A percentile compares a stretch with the other conserved stretches of the same genome.
Evolutionary conservation across 2,888 invertebrate genomes (phyloP).

Genomic region (Nymphalis c-album): DNA sequence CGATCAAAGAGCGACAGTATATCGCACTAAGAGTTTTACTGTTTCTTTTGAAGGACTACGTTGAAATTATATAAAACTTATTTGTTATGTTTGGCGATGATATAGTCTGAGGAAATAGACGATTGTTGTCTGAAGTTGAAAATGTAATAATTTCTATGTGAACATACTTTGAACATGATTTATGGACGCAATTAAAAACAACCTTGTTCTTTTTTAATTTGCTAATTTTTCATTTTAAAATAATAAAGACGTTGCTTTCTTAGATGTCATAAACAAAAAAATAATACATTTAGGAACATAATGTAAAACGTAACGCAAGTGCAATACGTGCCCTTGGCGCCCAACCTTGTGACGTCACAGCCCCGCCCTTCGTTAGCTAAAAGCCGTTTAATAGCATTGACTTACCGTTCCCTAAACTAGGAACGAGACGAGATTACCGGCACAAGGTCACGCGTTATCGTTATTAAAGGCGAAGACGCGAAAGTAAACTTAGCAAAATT

Average conservation of each 20-base stretch:
- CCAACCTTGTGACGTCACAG: slow-evolving; percentile 33
- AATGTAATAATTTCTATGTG: neutral
- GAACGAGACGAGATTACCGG: slow-evolving; percentile 18
- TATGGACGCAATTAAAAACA: neutral
- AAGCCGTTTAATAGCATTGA: slow-evolving; percentile 26
- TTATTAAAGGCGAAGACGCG: neutral
- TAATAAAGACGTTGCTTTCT: neutral
- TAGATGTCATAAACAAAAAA: no score
- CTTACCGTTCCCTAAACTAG: slow-evolving; percentile 27
- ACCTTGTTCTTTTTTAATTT: no score
- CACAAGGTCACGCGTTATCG: slow-evolving; percentile 8
- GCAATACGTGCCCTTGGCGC: slow-evolving; percentile 28
- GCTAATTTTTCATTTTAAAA: neutral
- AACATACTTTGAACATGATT: neutral
- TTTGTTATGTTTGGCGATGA: slow-evolving; percentile 6
- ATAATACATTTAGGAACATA: no score
- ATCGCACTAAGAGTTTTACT: slow-evolving; percentile 43
- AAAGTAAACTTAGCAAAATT: neutral
- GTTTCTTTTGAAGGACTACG: slow-evolving; percentile 51
- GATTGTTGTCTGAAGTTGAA: no score
- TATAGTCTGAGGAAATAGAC: neutral
- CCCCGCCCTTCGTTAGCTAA: slow-evolving; percentile 33
- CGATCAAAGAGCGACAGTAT: slow-evolving; percentile 51
- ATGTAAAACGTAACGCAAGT: neutral
- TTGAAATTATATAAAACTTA: slow-evolving; percentile 13